Evolutionary conservation across 1,140 invertebrate genomes (phyloP), one percentile per base, ranked within the genome.

Genomic region (Dysdera silvatica): DNA sequence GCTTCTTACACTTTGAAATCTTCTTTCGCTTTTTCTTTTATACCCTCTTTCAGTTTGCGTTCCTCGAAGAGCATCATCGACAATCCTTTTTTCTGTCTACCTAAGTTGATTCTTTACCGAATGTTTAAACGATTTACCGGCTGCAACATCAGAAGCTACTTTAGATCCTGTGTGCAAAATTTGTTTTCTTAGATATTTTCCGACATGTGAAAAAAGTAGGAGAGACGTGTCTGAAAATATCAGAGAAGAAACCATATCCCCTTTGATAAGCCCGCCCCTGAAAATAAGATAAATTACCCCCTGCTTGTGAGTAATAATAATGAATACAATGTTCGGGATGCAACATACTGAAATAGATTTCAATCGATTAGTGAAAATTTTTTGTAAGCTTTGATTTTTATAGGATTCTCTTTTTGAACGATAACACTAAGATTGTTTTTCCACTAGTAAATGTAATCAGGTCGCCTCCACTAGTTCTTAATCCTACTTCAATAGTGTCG

Each of bases 1-100:
- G 47, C 47, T 49, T 49, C 26, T 6, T 20, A 40, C 16, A 41
- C 16, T 37, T 40, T 6, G n/a, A n/a, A n/a, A n/a, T n/a, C n/a
- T n/a, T n/a, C n/a, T n/a, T n/a, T n/a, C n/a, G n/a, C 8, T 6
- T 28, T 40, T 55, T 41, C 53, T 55, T 55, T 55, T 55, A 41
- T 41, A 41, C 40, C 53, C 35, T 56, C n/a, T 43, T 18, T 20
- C 53, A 2, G n/a, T 12, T 40, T 54, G 29, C 16, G 40, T 4
- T 20, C 12, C 4, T 23, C 7, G n/a, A 40, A 43, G 20, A 45
- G 45, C 45, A 18, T 56, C 40, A 29, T 56, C 40, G 43, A 43
- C 45, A 4, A 56, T 56, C 1, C 45, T 43, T 32, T 56, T 56
- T 3, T 24, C n/a, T 3, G 37, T 56, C 45, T 56, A 37, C 2